Conservation (phyloP, 2,797 vertebrate species). For the Atherinosoma microstoma region DNA sequence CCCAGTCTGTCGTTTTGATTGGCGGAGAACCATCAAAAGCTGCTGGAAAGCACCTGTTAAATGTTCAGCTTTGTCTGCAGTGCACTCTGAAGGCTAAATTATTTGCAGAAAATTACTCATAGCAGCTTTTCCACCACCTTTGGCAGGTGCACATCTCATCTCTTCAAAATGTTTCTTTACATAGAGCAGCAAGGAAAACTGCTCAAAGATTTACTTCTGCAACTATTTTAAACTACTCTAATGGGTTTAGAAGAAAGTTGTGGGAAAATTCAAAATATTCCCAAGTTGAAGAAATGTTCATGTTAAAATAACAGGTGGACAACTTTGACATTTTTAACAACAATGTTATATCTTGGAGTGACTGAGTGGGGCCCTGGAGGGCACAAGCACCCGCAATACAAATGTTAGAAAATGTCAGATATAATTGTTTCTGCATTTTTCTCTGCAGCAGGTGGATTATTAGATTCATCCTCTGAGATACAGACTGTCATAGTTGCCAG, state of each 20-base stretch:
- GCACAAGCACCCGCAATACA: background rate
- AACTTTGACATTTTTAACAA: background rate
- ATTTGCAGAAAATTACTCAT: constrained; percentile 17
- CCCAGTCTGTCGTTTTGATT: background rate
- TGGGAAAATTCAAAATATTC: background rate
- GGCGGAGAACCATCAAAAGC: constrained; percentile 18
- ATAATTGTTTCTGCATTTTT: constrained; percentile 28
- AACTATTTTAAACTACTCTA: background rate
- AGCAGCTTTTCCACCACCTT: background rate
- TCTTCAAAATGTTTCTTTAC: constrained; percentile 5
- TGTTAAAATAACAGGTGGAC: background rate
- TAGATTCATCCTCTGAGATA: background rate
- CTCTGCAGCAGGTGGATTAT: constrained; percentile 20
- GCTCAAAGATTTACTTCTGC: too few relatives aligned
- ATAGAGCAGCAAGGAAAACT: background rate
- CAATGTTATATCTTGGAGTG: background rate
- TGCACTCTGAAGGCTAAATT: constrained; percentile 28
- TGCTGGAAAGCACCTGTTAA: constrained; percentile 11
- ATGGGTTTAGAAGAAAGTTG: background rate
- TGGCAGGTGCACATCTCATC: background rate
- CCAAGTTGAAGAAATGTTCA: background rate
- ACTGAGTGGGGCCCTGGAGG: background rate
- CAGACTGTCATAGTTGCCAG: background rate
- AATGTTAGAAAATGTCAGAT: constrained; percentile 36
- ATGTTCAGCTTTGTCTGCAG: constrained; percentile 29